A percentile compares a stretch with the other conserved stretches of the same genome.
phyloP scores from a whole-genome alignment of 2,797 vertebrate genomes.

The Chloroceryle inda region DNA sequence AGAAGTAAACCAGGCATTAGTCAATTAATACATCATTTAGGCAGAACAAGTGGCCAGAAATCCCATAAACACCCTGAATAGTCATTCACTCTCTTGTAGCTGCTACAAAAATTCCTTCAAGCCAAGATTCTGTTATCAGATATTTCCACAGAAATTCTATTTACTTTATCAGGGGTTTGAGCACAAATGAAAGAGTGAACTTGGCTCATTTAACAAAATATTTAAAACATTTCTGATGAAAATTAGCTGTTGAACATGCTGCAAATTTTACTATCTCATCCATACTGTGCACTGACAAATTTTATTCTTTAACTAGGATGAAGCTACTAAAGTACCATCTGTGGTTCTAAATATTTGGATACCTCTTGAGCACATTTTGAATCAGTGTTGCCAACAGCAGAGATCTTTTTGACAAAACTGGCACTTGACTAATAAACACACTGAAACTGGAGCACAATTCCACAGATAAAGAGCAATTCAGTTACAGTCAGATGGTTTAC shows the following conservation, averaged over 20 bases:
- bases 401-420: not conserved
- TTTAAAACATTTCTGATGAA: conserved; percentile 7
- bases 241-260: not conserved
- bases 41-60: not conserved
- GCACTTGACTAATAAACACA: not conserved
- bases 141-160: not conserved
- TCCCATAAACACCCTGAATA: not conserved
- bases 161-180: not conserved
- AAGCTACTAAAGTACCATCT: conserved; percentile 45
- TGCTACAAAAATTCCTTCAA: not conserved
- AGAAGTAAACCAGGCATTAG: not conserved
- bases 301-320: not conserved
- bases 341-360: conserved; percentile 43
- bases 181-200: not conserved
- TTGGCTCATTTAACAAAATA: not conserved
- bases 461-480: not conserved
- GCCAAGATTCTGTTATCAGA: not conserved
- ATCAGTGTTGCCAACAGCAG: not conserved
- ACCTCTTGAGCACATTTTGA: not conserved
- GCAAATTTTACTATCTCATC: not conserved
- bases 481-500: not conserved
- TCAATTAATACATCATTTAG: not conserved
- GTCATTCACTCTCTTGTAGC: not conserved
- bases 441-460: not conserved
- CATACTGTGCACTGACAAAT: conserved; percentile 8